These are phyloP conservation scores for Gambelia wislizenii DNA, from an alignment of 2,797 vertebrate genomes.

Conservation along the genomic window DNA sequence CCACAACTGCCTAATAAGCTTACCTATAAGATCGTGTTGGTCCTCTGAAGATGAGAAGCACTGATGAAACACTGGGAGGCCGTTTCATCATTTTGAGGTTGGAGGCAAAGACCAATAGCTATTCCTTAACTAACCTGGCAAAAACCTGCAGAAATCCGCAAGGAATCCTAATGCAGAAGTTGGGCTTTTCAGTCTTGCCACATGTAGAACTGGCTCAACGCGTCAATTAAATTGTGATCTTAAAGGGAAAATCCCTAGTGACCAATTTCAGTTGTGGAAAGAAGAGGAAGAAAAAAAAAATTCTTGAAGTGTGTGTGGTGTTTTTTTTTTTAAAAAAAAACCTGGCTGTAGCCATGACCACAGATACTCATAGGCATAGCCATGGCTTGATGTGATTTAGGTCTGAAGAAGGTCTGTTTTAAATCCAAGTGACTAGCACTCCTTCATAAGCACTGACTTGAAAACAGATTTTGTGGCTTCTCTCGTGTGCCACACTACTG, in stretches of 20 bases:
- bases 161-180: slow-evolving; percentile 51
- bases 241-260: slow-evolving; percentile 71
- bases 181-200: slow-evolving; percentile 58
- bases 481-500: neutral
- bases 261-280: slow-evolving; percentile 64
- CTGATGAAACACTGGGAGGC: slow-evolving; percentile 63
- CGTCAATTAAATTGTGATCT: slow-evolving; percentile 79
- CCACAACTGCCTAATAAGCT: slow-evolving; percentile 29
- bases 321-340: slow-evolving; percentile 58
- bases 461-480: slow-evolving; percentile 64
- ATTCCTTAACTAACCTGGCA: slow-evolving; percentile 57
- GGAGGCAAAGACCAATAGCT: slow-evolving; percentile 59
- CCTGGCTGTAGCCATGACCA: slow-evolving; percentile 66
- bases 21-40: slow-evolving; percentile 24
- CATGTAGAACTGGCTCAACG: slow-evolving; percentile 61
- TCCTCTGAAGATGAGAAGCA: slow-evolving; percentile 52
- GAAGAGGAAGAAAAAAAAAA: slow-evolving; percentile 55
- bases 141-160: slow-evolving; percentile 49
- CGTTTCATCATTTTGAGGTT: slow-evolving; percentile 64
- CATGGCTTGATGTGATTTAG: slow-evolving; percentile 66
- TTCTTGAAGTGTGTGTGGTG: too few species aligned
- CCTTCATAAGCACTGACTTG: slow-evolving; percentile 64
- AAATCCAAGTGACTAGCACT: slow-evolving; percentile 66
- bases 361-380: slow-evolving; percentile 52
- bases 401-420: slow-evolving; percentile 61